Base-by-base conservation (phyloP, 2,113 vertebrate genomes). In the Maccullochella peelii region DNA sequence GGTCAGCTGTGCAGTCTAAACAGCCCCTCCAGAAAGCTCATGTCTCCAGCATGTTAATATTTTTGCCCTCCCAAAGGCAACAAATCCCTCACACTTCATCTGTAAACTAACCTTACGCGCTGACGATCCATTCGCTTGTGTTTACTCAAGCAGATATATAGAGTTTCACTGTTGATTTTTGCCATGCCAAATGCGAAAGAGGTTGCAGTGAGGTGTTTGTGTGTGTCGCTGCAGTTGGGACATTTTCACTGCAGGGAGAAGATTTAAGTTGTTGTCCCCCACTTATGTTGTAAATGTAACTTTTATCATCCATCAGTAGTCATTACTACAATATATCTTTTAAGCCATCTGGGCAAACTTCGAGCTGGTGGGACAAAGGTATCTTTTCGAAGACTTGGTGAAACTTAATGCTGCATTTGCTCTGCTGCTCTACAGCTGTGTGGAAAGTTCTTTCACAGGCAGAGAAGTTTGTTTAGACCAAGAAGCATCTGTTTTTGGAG, bases 1-100 rank as follows among this genome's bases (percentile, higher is more conserved):
- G 86, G 79, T 92, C 76, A 82, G 77, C 80, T 21, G 57, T 71
- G 73, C 80, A 91, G 88, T 91, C 89, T 90, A 91, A 94, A 91
- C 88, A 92, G 59, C 75, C 70, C 70, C 7, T 65, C 23, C 63
- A 55, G 59, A 74, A 82, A 69, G 55, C 86, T 65, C 65, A 79
- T 70, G 85, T 90, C 89, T 86, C 90, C 90, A 84, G 4, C 73
- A 80, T 86, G 79, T 83, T 88, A n/a, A 89, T 79, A 79, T 86
- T 74, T 80, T 82, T 52, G 40, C 86, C 80, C 49, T 86, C 74
- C 73, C 78, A 88, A 54, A 80, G 73, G 74, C 85, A 85, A 82
- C 83, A 82, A 72, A 93, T 92, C 82, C 83, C 83, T 88, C 66
- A 49, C 82, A 89, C 82, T 87, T 83, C 78, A 87, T 83, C 89